Conservation (phyloP, 2,113 vertebrate species). For the Rhinoderma darwinii region DNA sequence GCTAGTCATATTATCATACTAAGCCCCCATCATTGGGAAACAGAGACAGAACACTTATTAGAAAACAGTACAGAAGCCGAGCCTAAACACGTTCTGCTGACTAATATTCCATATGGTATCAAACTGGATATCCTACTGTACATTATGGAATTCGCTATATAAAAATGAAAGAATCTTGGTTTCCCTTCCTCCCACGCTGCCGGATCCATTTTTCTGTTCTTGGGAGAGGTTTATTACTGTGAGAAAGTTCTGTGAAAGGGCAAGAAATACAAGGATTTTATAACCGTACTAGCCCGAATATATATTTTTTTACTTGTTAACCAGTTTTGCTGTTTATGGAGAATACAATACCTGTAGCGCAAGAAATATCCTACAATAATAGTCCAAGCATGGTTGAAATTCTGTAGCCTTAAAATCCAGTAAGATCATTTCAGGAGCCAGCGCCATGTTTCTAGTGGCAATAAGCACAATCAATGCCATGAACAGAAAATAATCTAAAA, state of each 20-base stretch:
- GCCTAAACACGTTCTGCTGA: constrained; percentile 18
- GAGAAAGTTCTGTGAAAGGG: not conserved
- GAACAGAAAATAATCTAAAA: not conserved
- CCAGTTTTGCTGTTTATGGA: not conserved
- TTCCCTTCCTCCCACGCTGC: constrained; percentile 1
- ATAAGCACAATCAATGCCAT: not conserved
- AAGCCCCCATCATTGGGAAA: not conserved
- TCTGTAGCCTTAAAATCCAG: too few relatives aligned
- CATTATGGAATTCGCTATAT: not conserved
- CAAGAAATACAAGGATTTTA: not conserved
- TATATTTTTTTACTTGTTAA: not conserved
- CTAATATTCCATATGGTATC: constrained; percentile 34
- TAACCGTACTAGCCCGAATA: not conserved
- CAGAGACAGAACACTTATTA: not conserved
- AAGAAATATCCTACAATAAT: too few relatives aligned
- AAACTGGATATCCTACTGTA: constrained; percentile 8
- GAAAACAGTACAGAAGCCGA: not conserved
- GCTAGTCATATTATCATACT: not conserved
- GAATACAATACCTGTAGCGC: too few relatives aligned
- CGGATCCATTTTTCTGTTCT: not conserved
- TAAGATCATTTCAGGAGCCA: not conserved
- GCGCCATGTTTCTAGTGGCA: not conserved
- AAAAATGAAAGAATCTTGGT: not conserved
- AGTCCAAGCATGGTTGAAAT: too few relatives aligned
- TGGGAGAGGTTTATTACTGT: not conserved